Evolutionary conservation across 2,797 vertebrate species (phyloP), one percentile per base, ranked within the genome.

Genomic region (Triplophysa bombifrons): DNA sequence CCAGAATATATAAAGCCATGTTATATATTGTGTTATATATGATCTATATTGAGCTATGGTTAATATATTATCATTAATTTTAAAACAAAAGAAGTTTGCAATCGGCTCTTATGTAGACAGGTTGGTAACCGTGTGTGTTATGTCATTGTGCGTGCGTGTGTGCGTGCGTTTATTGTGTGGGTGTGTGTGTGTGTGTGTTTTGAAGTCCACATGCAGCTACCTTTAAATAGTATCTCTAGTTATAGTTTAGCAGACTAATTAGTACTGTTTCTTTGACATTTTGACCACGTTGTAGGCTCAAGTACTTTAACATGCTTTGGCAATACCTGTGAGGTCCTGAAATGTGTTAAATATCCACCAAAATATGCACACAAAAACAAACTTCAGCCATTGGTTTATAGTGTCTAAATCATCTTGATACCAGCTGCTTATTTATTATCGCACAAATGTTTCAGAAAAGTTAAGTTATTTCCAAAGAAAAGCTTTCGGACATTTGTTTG

Each of bases 181-280:
- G 41, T 41, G 38, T 41, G 38, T n/a, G 25, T 41, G 38, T 41
- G 38, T 41, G 7, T 41, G 41, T n/a, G 58, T 60, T 4, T 27
- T 60, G 3, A 13, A 27, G 25, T 61, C 20, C 9, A 51, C 34
- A 16, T 2, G 25, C 48, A n/a, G 0, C 38, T n/a, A n/a, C 3
- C 17, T 22, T 3, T 46, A 9, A 61, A 25, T 61, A 76, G 51
- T 67, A 44, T 38, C 56, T 11, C 51, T 76, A 76, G 74, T 76
- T 67, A 67, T 44, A 75, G 48, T 66, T 75, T 75, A 75, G 66
- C 73, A 65, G 19, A n/a, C 56, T 22, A 25, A 13, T 22, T 34
- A 53, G 61, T 19, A 48, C 20, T 53, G 20, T 38, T 38, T 38
- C 41, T 66, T 75, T 75, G 61, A 75, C 73, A 55, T 66, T 72